These are phyloP conservation scores for Semicossyphus pulcher DNA, from an alignment of 2,113 vertebrate genomes.

Conservation along the genomic window DNA sequence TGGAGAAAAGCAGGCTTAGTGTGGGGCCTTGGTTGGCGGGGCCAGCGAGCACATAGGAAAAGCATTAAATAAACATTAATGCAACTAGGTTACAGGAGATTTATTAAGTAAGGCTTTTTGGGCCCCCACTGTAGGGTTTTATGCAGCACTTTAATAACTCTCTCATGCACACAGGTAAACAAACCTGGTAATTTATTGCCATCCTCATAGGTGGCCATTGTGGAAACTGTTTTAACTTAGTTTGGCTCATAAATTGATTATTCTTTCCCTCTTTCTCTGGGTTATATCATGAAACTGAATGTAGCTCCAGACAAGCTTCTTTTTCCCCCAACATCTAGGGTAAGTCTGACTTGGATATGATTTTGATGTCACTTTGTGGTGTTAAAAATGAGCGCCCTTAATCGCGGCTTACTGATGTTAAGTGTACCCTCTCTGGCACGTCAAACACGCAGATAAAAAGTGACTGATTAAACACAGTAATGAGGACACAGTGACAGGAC, in stretches of 20 bases:
- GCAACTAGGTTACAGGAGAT: slow-evolving; percentile 86
- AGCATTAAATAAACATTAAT: slow-evolving; percentile 87
- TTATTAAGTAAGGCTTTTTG: slow-evolving; percentile 83
- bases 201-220: slow-evolving; percentile 71
- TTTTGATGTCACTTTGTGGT: slow-evolving; percentile 65
- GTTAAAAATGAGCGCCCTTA: slow-evolving; percentile 67
- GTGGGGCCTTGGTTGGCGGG: slow-evolving; percentile 71
- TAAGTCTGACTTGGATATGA: slow-evolving; percentile 72
- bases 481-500: slow-evolving; percentile 60
- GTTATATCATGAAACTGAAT: slow-evolving; percentile 35
- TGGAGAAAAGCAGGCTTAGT: slow-evolving; percentile 78
- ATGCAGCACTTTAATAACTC: slow-evolving; percentile 83
- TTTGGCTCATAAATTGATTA: slow-evolving; percentile 38
- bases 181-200: slow-evolving; percentile 78
- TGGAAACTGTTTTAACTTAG: slow-evolving; percentile 53
- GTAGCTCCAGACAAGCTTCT: slow-evolving; percentile 13
- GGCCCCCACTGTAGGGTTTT: slow-evolving; percentile 74
- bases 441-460: slow-evolving; percentile 55
- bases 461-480: slow-evolving; percentile 70
- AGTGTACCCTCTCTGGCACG: slow-evolving; percentile 55
- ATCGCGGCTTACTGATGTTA: slow-evolving; percentile 72
- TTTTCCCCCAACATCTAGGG: slow-evolving; percentile 25
- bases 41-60: slow-evolving; percentile 77
- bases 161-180: slow-evolving; percentile 83
- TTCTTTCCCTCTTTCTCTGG: slow-evolving; percentile 15